Base-by-base conservation (phyloP, 2,888 invertebrate genomes). In the Hanleya hanleyi region DNA sequence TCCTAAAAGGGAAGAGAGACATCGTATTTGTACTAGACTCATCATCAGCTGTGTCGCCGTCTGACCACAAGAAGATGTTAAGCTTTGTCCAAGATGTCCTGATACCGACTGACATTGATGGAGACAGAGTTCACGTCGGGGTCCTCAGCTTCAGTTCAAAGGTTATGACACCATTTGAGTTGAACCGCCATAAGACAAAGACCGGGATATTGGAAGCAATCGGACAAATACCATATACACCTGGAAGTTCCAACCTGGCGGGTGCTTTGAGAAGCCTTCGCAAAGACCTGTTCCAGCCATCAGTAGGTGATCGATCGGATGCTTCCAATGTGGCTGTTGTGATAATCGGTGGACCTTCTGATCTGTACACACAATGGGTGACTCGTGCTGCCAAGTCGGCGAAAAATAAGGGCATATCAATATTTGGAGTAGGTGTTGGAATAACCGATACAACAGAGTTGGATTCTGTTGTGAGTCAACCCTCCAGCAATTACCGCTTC, bases 361-460 rank as follows among this genome's bases (percentile, higher is more conserved):
- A 57, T 9, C 29, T 32, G 1, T 29, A 29, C 26, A 32, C 22
- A 26, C 1, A 32, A 4, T 57, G 57, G 57, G 29, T 32, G 4
- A 32, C 29, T 12, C 22, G 26, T 15, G 57, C 57, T 7, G 57
- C 57, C 32, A 32, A 57, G 22, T 22, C 29, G 4, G 15, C 29
- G 22, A 4, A 32, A 26, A 18, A 26, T 2, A 32, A 22, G 22
- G 57, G 57, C 12, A 57, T 57, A 4, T 32, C 57, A 12, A 67
- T 74, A 51, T 81, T 81, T 37, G 74, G 74, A 47, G 76, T 81
- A 26, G 80, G 78, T 32, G 72, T 81, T 15, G 81, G 78, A 1
- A 33, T 26, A 22, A 65, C 61, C n/a, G 36, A 49, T 15, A 33
- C 37, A 12, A 18, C 35, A 6, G 70, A 70, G 12, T 71, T 78